phyloP scores from a whole-genome alignment of 2,113 vertebrate genomes.

The Irena cyanogastra region DNA sequence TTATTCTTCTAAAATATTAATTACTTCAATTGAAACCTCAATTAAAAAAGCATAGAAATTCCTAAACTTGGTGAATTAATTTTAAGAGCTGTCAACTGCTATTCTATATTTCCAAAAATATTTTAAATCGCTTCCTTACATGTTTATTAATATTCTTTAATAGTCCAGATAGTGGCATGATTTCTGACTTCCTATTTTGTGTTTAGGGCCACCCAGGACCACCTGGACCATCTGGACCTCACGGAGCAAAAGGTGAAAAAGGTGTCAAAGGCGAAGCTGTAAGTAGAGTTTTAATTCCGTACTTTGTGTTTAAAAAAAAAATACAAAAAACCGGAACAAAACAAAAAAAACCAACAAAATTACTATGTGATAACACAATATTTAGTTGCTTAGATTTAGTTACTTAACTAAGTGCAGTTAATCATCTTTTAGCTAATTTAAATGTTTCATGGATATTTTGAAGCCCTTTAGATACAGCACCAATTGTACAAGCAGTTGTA shows the following conservation, averaged over 20 bases:
- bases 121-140: background rate
- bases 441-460: background rate
- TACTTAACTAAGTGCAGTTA: background rate
- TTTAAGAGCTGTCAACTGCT: background rate
- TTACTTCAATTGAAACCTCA: background rate
- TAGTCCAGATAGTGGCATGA: background rate
- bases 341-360: background rate
- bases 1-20: background rate
- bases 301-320: background rate
- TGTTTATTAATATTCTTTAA: background rate
- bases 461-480: background rate
- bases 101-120: background rate
- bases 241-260: conserved; percentile 76
- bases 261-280: conserved; percentile 78
- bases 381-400: background rate
- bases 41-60: background rate
- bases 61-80: background rate
- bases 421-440: background rate
- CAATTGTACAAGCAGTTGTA: background rate
- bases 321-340: background rate
- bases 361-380: background rate
- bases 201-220: conserved; percentile 52
- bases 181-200: background rate
- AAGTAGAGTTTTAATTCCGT: conserved; percentile 12
- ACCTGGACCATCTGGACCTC: conserved; percentile 69